Base-by-base conservation (phyloP, 2,113 vertebrate species). In the Spea multiplicata region DNA sequence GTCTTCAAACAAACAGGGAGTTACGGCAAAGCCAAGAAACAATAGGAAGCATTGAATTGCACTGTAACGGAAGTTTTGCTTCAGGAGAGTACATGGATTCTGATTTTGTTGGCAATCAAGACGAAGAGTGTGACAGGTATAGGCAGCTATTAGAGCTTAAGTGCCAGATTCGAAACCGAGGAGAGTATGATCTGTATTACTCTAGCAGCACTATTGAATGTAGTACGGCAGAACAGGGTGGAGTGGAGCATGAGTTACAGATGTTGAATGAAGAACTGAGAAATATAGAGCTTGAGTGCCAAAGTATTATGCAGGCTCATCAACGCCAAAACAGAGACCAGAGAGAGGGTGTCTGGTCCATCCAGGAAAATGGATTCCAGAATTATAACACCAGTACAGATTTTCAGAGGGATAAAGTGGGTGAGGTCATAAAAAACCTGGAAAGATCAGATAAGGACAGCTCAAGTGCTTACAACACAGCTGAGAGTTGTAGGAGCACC, bases 391-490 rank as follows among this genome's bases (percentile, higher is more conserved):
- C 90, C 82, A 91, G 88, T 76, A 67, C 90, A 57, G 90, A 91
- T 1, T 47, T 75, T 74, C 90, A 73, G 79, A 91, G 89, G 81
- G 88, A 89, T 3, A 95, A 95, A 83, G 86, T 96, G 55, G 88
- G 90, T 5, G 94, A 97, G 75, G 95, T 94, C 66, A 88, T 92
- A 1, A 96, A 95, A 77, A 93, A 95, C 53, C 93, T 94, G 4
- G 97, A 97, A 82, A 96, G 95, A 86, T 99, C 95, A 0, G 97
- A 99, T 89, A 99, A 98, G 83, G 97, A 99, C 88, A 98, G 95
- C 81, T 98, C 97, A 44, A 99, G 97, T 4, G 96, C 96, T 30
- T 98, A 99, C 82, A 99, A 98, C 86, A 99, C 96, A 0, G 96
- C 97, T 0, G 97, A 99, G 85, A 99, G 96, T 84, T 97, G 95